phyloP scores from a whole-genome alignment of 2,113 vertebrate species.

The Pimephales promelas region DNA sequence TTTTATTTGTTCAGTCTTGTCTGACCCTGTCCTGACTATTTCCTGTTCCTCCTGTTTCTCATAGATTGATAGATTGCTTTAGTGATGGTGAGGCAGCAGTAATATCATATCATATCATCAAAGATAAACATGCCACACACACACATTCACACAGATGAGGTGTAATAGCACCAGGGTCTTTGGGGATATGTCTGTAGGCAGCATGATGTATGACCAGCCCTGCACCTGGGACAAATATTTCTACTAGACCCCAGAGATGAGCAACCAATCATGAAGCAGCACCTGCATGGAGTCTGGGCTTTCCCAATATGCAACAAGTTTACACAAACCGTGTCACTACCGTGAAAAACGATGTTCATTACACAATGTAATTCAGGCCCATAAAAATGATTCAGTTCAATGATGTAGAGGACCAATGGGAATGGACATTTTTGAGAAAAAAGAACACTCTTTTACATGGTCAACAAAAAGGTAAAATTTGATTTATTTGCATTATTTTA shows the following conservation, averaged over 20 bases:
- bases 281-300: not conserved
- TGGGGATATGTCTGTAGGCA: conserved; percentile 14
- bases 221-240: conserved; percentile 39
- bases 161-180: conserved; percentile 40
- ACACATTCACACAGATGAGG: conserved; percentile 3
- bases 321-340: not conserved
- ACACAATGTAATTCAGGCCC: conserved; percentile 2
- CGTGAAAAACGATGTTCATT: not conserved
- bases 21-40: conserved; percentile 1
- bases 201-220: conserved; percentile 43
- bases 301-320: conserved; percentile 6
- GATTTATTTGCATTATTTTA: too few relatives aligned
- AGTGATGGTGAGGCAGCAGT: conserved; percentile 46
- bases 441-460: too few relatives aligned
- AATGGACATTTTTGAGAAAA: not conserved
- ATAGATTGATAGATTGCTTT: conserved; percentile 55
- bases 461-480: too few relatives aligned
- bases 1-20: conserved; percentile 12
- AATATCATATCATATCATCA: conserved; percentile 44
- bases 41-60: conserved; percentile 1
- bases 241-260: conserved; percentile 28
- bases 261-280: conserved; percentile 27
- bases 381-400: not conserved
- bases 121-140: conserved; percentile 15
- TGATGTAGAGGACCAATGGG: not conserved